Conservation (phyloP, 2,888 invertebrate genomes). For the Petrolisthes cinctipes region DNA sequence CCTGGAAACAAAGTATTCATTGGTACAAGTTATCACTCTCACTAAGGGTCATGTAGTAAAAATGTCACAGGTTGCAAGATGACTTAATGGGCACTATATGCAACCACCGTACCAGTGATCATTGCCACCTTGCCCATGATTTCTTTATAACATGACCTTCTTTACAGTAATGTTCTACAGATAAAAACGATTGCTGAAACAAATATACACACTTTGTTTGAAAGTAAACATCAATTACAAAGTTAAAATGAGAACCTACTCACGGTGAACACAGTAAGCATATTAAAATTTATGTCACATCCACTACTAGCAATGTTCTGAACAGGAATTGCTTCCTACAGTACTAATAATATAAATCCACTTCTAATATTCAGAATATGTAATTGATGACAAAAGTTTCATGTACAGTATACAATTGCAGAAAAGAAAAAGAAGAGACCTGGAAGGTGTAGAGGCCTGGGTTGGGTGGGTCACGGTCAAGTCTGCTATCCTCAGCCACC, state of each 20-base stretch:
- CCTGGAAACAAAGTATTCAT: slow-evolving; percentile 70
- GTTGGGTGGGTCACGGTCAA: slow-evolving; percentile 89
- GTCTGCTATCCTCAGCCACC: slow-evolving; percentile 81
- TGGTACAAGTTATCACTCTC: not conserved
- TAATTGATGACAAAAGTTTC: too few relatives aligned
- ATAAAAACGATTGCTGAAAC: not conserved
- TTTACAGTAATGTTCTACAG: not conserved
- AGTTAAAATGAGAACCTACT: too few relatives aligned
- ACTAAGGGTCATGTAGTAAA: not conserved
- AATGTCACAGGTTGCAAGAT: not conserved
- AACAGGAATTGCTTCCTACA: too few relatives aligned
- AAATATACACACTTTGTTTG: not conserved
- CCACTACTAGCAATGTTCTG: too few relatives aligned
- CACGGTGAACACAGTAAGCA: too few relatives aligned
- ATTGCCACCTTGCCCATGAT: too few relatives aligned
- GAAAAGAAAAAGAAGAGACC: slow-evolving; percentile 69
- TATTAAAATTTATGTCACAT: too few relatives aligned
- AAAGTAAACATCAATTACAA: too few relatives aligned
- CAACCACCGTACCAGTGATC: too few relatives aligned
- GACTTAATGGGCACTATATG: not conserved
- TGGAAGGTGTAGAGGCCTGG: slow-evolving; percentile 88
- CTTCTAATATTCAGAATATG: too few relatives aligned
- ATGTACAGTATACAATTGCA: too few relatives aligned
- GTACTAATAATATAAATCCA: too few relatives aligned
- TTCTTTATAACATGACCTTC: not conserved